phyloP scores from a whole-genome alignment of 2,888 invertebrate species.

The Odiellus spinosus region DNA sequence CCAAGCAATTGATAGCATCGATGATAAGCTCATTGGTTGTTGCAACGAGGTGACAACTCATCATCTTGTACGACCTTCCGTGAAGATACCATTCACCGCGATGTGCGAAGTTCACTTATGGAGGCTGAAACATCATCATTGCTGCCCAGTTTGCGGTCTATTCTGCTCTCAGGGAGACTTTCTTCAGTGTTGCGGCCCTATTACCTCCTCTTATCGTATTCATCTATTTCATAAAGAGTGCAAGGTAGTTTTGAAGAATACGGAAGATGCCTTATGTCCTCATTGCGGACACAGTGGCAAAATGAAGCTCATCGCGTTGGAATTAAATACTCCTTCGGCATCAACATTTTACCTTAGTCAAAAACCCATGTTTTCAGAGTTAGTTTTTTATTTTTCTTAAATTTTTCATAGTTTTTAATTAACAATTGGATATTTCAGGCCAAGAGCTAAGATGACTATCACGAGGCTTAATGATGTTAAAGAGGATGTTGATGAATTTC shows the following conservation, averaged over 20 bases:
- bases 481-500: conserved; percentile 6
- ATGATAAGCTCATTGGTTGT: conserved; percentile 19
- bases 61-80: conserved; percentile 25
- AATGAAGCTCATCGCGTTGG: conserved; percentile 42
- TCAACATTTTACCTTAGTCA: conserved; percentile 47
- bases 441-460: conserved; percentile 41
- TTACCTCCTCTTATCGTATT: conserved; percentile 34
- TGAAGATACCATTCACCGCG: conserved; percentile 54
- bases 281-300: conserved; percentile 47
- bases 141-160: conserved; percentile 74
- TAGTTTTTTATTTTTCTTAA: conserved; percentile 16
- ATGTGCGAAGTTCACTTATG: conserved; percentile 61
- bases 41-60: conserved; percentile 15
- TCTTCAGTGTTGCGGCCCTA: conserved; percentile 45
- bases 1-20: conserved; percentile 18
- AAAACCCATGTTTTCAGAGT: conserved; percentile 29
- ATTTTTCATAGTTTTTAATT: neutral
- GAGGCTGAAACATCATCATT: conserved; percentile 60
- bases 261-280: conserved; percentile 42
- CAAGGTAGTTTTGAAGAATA: conserved; percentile 30
- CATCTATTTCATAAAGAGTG: conserved; percentile 76
- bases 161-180: conserved; percentile 83
- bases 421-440: conserved; percentile 25
- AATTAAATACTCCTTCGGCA: conserved; percentile 44
- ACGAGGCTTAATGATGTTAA: conserved; percentile 23